Evolutionary conservation across 2,888 invertebrate genomes (phyloP), one percentile per base, ranked within the genome.

Genomic region (Drosophila lacicola): DNA sequence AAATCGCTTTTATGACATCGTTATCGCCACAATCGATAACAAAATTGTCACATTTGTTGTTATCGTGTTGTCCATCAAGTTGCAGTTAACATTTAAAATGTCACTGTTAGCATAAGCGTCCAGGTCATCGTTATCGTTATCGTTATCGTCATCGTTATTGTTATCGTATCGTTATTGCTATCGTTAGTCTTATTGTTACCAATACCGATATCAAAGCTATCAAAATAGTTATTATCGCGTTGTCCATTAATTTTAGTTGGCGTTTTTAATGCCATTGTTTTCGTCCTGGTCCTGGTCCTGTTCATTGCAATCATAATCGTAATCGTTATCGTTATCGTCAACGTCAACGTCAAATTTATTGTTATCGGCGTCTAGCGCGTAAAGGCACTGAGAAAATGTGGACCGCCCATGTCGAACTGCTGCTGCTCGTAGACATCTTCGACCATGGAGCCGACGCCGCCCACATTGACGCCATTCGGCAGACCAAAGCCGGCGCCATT

Each of bases 341-440:
- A 17, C 9, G 67, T 53, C 10, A 9, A 1, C 9, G 33, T 41
- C 39, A 49, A 17, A 11, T 21, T 51, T 21, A 49, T 50, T n/a
- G 70, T 50, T 8, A 13, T 14, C 44, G 36, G 56, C 41, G 17
- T 39, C 21, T 67, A 91, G 82, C 90, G 91, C 80, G 91, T 91
- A 73, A 91, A 91, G 90, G 91, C 92, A 91, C 92, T 91, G 70
- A 91, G 85, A 83, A 91, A 91, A 86, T 91, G 92, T 57, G 91
- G 92, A 41, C 92, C 92, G 11, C 90, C 90, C 88, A 91, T 88
- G 62, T 91, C 92, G 56, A 91, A 92, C 65, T 91, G 91, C 54
- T 91, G 92, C 67, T 90, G 90, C 34, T 90, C 91, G 39, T 79
- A 91, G 17, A 73, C 74, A 63, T 90, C 90, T 44, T 91, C 91